Percentiles rank a stretch among this genome's conserved stretches.
Conservation (phyloP, 2,888 invertebrate genomes). For the Saturnia japonica region DNA sequence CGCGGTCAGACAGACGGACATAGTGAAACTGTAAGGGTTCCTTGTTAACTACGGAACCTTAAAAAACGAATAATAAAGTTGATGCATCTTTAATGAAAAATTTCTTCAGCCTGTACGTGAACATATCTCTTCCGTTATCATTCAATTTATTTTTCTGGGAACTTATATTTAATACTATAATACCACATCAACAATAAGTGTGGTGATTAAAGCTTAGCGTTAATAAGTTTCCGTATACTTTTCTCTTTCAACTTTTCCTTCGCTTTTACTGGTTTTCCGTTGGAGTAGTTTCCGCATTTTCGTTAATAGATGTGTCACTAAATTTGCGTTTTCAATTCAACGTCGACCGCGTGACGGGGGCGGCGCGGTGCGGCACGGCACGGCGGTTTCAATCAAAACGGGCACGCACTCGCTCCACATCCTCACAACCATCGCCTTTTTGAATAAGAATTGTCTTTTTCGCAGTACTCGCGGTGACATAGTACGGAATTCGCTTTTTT, state of each 20-base stretch:
- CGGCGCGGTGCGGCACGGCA: constrained; percentile 32
- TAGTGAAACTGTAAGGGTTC: too few relatives aligned
- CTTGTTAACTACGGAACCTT: too few relatives aligned
- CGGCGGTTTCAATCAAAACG: constrained; percentile 78
- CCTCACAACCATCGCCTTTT: constrained; percentile 76
- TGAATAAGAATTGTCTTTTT: constrained; percentile 82
- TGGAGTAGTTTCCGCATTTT: constrained; percentile 61
- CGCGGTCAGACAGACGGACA: too few relatives aligned
- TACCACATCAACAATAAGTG: background rate
- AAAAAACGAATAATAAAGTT: too few relatives aligned
- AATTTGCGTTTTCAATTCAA: constrained; percentile 79
- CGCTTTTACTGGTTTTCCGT: constrained; percentile 58
- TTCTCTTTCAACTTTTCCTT: constrained; percentile 30
- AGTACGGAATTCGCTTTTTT: constrained; percentile 55
- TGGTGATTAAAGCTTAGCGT: background rate
- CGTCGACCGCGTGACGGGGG: constrained; percentile 47
- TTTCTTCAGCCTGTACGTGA: too few relatives aligned
- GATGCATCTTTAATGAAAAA: too few relatives aligned
- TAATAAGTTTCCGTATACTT: background rate
- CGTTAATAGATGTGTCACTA: constrained; percentile 79
- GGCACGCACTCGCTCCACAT: constrained; percentile 79
- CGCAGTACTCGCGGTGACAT: constrained; percentile 62
- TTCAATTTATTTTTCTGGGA: too few relatives aligned
- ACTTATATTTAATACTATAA: background rate
- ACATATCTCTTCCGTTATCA: too few relatives aligned